phyloP scores from a whole-genome alignment of 2,888 invertebrate species.

The Aelia acuminata region DNA sequence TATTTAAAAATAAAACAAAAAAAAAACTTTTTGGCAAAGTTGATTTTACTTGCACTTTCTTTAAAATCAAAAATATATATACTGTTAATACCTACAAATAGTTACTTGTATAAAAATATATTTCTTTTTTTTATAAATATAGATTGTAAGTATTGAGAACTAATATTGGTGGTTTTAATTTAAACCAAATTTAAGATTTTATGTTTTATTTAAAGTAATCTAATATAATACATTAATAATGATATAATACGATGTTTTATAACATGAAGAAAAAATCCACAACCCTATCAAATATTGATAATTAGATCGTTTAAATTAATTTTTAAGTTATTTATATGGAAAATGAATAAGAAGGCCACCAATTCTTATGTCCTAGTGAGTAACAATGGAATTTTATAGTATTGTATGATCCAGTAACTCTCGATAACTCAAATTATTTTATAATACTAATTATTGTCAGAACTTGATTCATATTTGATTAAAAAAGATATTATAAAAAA shows the following conservation, averaged over 20 bases:
- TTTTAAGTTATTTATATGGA: not conserved
- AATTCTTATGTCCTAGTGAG: not conserved
- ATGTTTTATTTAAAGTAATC: not conserved
- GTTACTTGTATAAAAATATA: not conserved
- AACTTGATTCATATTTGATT: not conserved
- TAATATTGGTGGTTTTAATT: not conserved
- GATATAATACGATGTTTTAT: not conserved
- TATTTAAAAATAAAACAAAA: no score
- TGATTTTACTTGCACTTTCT: not conserved
- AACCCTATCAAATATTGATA: not conserved
- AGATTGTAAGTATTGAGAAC: conserved; percentile 2
- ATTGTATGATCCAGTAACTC: not conserved
- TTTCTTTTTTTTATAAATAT: conserved; percentile 19
- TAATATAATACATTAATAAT: no score
- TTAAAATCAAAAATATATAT: not conserved
- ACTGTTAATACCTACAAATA: not conserved
- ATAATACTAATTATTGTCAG: not conserved
- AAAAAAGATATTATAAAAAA: not conserved
- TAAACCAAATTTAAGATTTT: not conserved
- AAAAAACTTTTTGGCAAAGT: not conserved
- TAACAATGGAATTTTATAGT: not conserved
- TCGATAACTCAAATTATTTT: not conserved
- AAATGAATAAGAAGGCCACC: not conserved
- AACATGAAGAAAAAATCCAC: not conserved
- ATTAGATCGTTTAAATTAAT: not conserved